These are phyloP conservation scores for Alcedo atthis DNA, from an alignment of 2,797 vertebrate genomes.

Conservation along the genomic window DNA sequence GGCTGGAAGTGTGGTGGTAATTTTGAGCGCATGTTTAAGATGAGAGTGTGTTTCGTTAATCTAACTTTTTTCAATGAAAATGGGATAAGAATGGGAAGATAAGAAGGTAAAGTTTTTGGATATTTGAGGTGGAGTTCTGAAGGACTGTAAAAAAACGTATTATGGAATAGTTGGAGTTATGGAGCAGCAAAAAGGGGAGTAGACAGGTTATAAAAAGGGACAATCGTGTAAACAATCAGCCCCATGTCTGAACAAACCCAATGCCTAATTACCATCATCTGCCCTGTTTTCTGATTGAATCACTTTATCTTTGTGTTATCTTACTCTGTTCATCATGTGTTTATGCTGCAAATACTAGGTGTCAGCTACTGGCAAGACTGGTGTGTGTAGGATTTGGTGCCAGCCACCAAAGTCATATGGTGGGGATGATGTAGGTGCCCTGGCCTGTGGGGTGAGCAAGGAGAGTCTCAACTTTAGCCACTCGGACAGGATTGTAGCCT, in stretches of 20 bases:
- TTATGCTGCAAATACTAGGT: not conserved
- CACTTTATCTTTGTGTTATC: not conserved
- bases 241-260: not conserved
- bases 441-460: not conserved
- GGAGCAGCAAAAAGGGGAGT: not conserved
- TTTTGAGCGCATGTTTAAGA: not conserved
- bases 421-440: not conserved
- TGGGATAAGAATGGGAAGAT: accelerated
- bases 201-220: not conserved
- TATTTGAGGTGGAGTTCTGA: not conserved
- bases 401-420: not conserved
- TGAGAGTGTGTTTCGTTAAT: not conserved
- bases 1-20: not conserved
- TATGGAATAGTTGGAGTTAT: not conserved
- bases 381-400: not conserved
- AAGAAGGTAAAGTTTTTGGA: not conserved
- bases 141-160: not conserved
- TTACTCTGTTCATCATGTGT: accelerated
- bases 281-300: not conserved
- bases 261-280: accelerated
- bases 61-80: not conserved
- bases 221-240: not conserved
- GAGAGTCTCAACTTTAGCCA: not conserved
- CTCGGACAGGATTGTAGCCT: not conserved
- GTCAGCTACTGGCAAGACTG: not conserved